Evolutionary conservation across 2,888 invertebrate species (phyloP).

Genomic region (Lithophane semibrunnea): DNA sequence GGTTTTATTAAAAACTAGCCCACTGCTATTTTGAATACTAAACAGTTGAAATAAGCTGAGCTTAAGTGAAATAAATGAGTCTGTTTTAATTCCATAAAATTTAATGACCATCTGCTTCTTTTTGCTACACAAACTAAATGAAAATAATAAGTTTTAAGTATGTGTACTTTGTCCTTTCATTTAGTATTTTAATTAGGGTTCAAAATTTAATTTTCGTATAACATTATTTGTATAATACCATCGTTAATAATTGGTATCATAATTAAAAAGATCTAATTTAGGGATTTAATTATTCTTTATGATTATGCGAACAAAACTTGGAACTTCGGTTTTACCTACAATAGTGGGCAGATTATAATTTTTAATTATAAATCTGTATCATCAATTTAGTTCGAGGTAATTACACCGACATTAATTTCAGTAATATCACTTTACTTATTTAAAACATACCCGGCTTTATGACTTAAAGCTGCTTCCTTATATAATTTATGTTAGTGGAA

Average conservation of each 20-base stretch:
- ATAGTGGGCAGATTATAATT: slow-evolving; percentile 3
- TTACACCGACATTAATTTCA: neutral
- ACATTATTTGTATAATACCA: slow-evolving; percentile 27
- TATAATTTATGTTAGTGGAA: neutral
- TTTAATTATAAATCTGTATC: neutral
- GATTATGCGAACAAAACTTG: neutral
- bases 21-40: neutral
- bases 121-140: slow-evolving; percentile 30
- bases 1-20: neutral
- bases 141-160: slow-evolving; percentile 42
- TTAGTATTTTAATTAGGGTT: slow-evolving; percentile 48
- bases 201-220: slow-evolving; percentile 37
- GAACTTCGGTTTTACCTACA: neutral
- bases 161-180: slow-evolving; percentile 39
- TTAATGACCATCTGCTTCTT: slow-evolving; percentile 21
- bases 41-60: slow-evolving; percentile 3
- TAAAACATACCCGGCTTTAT: neutral
- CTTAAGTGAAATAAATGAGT: slow-evolving; percentile 7
- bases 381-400: slow-evolving; percentile 3
- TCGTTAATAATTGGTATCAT: slow-evolving; percentile 11
- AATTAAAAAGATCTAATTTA: slow-evolving; percentile 16
- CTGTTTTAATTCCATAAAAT: slow-evolving; percentile 30
- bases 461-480: neutral
- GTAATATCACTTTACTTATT: slow-evolving; percentile 6
- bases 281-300: neutral